A percentile compares a stretch with the other conserved stretches of the same genome.
Conservation (phyloP, 2,797 vertebrate genomes). For the Lagorchestes hirsutus region DNA sequence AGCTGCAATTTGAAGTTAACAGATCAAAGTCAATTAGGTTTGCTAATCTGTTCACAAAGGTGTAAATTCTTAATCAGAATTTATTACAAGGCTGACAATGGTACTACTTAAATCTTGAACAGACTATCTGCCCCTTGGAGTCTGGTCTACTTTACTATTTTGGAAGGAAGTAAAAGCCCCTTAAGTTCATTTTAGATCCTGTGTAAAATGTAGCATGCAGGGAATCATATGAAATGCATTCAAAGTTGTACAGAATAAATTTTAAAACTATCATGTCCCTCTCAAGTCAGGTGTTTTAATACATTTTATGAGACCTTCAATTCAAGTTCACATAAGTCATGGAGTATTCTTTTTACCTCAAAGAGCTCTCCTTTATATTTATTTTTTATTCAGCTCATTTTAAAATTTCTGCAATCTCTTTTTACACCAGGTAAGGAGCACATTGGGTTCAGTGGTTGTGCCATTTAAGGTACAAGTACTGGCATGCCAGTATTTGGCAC, state of each 20-base stretch:
- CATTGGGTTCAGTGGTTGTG: background rate
- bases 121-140: slow-evolving; percentile 51
- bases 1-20: slow-evolving; percentile 77
- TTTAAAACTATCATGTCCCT: background rate
- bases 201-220: background rate
- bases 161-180: slow-evolving; percentile 5
- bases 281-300: background rate
- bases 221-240: background rate
- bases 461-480: slow-evolving; percentile 16
- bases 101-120: slow-evolving; percentile 64
- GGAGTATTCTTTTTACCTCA: background rate
- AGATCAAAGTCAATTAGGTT: slow-evolving; percentile 76
- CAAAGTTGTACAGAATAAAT: background rate
- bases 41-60: slow-evolving; percentile 70
- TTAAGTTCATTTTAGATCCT: background rate
- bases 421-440: background rate
- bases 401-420: background rate
- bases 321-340: background rate
- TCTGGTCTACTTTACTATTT: background rate
- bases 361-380: background rate
- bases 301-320: background rate
- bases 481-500: background rate
- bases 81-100: slow-evolving; percentile 71
- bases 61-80: slow-evolving; percentile 76
- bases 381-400: background rate